phyloP scores from a whole-genome alignment of 2,113 vertebrate genomes.

The Perognathus longimembris region DNA sequence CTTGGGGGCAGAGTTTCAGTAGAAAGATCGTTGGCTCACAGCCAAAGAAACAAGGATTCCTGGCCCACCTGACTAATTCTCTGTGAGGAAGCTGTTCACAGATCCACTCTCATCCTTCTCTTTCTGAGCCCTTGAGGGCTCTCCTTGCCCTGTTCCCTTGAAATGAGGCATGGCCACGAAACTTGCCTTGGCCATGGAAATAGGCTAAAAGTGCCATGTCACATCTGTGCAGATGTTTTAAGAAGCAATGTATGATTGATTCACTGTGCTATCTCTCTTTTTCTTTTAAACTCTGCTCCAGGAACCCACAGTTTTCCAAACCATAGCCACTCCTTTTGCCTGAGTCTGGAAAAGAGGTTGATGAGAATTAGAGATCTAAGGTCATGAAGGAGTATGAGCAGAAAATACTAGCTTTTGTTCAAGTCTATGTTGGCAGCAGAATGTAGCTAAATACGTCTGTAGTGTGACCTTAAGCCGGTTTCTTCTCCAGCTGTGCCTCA shows the following conservation, averaged over 20 bases:
- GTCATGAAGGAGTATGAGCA: background rate
- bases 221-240: background rate
- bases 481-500: background rate
- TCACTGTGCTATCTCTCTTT: background rate
- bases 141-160: background rate
- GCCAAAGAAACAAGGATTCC: background rate
- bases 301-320: background rate
- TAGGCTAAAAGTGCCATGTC: background rate
- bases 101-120: background rate
- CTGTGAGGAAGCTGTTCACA: background rate
- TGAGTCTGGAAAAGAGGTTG: background rate
- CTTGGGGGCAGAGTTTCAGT: too few species aligned
- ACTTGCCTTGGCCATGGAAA: background rate
- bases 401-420: too few species aligned
- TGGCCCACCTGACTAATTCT: background rate
- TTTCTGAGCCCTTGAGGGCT: background rate
- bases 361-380: background rate
- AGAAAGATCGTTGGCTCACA: background rate
- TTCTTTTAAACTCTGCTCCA: too few species aligned
- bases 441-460: background rate
- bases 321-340: background rate
- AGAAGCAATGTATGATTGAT: background rate
- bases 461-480: background rate
- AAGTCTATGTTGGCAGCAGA: background rate
- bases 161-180: background rate